These are phyloP conservation scores for Pangasius krempfi DNA, from an alignment of 2,797 vertebrate species.

Conservation along the genomic window DNA sequence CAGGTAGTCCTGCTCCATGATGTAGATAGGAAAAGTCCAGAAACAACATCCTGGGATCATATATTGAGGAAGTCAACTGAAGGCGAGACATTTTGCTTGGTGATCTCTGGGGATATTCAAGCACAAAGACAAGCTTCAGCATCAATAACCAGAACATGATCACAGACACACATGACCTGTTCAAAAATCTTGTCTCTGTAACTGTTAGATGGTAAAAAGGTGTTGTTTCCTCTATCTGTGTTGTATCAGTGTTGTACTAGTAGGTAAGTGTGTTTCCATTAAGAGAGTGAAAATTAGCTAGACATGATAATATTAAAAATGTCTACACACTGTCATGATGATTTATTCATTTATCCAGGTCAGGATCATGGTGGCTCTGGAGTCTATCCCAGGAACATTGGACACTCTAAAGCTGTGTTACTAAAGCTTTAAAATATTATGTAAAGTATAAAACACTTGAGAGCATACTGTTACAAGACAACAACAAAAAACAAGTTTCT, in stretches of 20 bases:
- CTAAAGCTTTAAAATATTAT: background rate
- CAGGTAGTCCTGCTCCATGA: background rate
- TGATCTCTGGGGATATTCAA: constrained; percentile 2
- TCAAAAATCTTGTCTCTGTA: constrained; percentile 53
- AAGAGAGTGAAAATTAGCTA: background rate
- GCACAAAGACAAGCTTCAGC: background rate
- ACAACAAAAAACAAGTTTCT: background rate
- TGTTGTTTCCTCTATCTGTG: background rate
- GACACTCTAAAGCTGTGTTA: background rate
- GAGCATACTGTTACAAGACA: background rate
- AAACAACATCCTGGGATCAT: background rate
- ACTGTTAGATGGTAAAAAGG: constrained; percentile 6
- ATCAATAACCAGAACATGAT: background rate
- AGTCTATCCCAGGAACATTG: background rate
- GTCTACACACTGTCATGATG: background rate
- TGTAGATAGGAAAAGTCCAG: background rate
- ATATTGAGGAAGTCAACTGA: constrained; percentile 1
- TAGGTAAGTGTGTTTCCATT: background rate
- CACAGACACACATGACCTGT: constrained; percentile 59
- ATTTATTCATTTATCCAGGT: background rate
- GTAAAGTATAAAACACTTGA: background rate
- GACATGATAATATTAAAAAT: background rate
- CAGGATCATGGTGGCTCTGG: background rate
- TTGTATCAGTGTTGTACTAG: background rate
- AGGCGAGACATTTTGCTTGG: constrained; percentile 20